Conservation (phyloP, 2,888 invertebrate species). For the Tanytarsus gracilentus region DNA sequence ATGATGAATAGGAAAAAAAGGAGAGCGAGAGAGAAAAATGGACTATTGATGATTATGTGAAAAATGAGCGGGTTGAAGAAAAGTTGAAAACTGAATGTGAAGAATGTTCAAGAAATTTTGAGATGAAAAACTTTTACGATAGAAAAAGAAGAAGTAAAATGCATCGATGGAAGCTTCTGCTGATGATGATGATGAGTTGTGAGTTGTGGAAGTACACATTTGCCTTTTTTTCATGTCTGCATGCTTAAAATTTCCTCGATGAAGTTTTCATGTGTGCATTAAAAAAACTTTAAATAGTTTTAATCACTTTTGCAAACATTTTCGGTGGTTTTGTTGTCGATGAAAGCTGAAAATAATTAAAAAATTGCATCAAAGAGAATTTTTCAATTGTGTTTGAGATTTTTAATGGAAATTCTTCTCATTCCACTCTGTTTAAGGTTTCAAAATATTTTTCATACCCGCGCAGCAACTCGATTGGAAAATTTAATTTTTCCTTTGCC, state of each 20-base stretch:
- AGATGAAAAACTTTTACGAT: no score
- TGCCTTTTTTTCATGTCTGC: no score
- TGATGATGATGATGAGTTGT: no score
- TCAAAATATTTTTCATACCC: neutral
- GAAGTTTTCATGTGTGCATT: no score
- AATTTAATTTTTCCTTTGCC: neutral
- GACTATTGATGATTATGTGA: neutral
- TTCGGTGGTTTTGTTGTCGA: no score
- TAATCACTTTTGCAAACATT: neutral
- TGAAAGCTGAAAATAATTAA: neutral
- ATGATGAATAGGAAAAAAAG: neutral
- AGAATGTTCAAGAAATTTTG: neutral
- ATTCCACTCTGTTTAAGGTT: no score
- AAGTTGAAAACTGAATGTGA: neutral
- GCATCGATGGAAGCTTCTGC: no score
- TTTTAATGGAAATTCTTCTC: no score
- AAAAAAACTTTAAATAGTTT: neutral
- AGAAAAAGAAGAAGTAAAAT: no score
- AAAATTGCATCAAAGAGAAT: neutral
- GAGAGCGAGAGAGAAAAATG: neutral
- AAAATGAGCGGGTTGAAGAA: neutral
- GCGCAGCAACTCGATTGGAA: slow-evolving; percentile 4
- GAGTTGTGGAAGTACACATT: no score
- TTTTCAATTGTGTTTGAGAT: no score
- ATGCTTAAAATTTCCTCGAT: no score